Percentiles rank a stretch among this genome's conserved stretches.
phyloP scores from a whole-genome alignment of 2,888 invertebrate genomes.

The Neuroscelio doddi region DNA sequence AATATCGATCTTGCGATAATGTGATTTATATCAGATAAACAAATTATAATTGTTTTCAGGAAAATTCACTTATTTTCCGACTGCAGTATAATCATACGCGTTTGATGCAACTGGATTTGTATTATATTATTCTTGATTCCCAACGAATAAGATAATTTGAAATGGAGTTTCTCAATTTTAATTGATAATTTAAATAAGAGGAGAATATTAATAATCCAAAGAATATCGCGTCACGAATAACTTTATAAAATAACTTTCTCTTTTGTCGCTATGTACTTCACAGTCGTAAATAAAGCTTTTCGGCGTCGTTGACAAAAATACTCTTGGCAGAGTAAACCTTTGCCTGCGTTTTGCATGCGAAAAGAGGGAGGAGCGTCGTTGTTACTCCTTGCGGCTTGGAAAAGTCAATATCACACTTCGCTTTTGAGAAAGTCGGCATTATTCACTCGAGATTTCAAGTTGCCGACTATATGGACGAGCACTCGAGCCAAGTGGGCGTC shows the following conservation, averaged over 20 bases:
- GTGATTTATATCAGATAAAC: constrained; percentile 30
- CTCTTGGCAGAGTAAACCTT: constrained; percentile 34
- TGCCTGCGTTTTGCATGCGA: constrained; percentile 28
- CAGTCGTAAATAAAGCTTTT: constrained; percentile 25
- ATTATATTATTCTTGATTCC: constrained; percentile 1
- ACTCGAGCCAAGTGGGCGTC: constrained; percentile 34
- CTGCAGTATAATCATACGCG: constrained; percentile 11
- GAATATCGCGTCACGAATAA: no score
- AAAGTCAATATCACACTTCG: constrained; percentile 34
- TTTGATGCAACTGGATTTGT: constrained; percentile 10
- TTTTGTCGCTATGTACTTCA: constrained; percentile 7
- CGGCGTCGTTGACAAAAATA: constrained; percentile 24
- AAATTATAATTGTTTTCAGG: constrained; percentile 19
- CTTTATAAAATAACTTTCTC: constrained; percentile 3
- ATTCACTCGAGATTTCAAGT: constrained; percentile 35
- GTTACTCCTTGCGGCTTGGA: constrained; percentile 28
- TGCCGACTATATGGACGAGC: constrained; percentile 13
- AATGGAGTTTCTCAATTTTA: no score
- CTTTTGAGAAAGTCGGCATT: constrained; percentile 27
- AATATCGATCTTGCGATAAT: constrained; percentile 31
- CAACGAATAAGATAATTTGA: no score
- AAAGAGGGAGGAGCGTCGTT: constrained; percentile 9
- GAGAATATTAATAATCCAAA: no score
- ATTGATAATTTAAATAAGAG: no score
- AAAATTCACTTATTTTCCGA: constrained; percentile 18